Conservation (phyloP, 2,888 invertebrate genomes). For the Syrphus vitripennis region DNA sequence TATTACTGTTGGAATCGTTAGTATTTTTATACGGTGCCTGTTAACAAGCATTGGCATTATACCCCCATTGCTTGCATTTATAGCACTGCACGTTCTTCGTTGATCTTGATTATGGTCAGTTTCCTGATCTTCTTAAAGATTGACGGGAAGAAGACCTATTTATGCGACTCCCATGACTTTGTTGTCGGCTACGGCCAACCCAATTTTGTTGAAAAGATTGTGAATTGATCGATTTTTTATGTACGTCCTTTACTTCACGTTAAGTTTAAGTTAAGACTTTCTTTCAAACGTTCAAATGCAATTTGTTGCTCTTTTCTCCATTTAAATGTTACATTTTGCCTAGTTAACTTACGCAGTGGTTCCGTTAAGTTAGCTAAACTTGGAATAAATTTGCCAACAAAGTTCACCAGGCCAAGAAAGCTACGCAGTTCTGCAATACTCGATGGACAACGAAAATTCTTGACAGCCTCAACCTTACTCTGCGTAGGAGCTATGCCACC, state of each 20-base stretch:
- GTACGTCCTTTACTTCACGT: too few species aligned
- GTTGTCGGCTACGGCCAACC: neutral
- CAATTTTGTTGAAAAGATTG: too few species aligned
- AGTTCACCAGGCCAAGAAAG: neutral
- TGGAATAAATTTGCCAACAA: neutral
- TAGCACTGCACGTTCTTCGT: neutral
- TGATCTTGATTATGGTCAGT: neutral
- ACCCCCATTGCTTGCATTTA: neutral
- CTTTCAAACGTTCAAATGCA: neutral
- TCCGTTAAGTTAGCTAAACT: neutral
- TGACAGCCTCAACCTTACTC: neutral
- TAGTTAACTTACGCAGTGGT: neutral
- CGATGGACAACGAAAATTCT: neutral
- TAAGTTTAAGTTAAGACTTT: too few species aligned
- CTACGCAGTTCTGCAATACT: neutral
- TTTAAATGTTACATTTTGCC: neutral
- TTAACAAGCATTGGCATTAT: neutral
- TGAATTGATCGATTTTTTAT: too few species aligned
- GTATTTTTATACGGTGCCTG: too few species aligned
- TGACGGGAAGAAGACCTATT: neutral
- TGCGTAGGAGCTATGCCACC: neutral
- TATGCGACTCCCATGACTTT: neutral
- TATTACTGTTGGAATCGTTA: too few species aligned
- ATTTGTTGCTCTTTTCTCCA: neutral
- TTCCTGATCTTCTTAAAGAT: neutral